phyloP scores from a whole-genome alignment of 2,888 invertebrate species.

The Luffia ferchaultella region DNA sequence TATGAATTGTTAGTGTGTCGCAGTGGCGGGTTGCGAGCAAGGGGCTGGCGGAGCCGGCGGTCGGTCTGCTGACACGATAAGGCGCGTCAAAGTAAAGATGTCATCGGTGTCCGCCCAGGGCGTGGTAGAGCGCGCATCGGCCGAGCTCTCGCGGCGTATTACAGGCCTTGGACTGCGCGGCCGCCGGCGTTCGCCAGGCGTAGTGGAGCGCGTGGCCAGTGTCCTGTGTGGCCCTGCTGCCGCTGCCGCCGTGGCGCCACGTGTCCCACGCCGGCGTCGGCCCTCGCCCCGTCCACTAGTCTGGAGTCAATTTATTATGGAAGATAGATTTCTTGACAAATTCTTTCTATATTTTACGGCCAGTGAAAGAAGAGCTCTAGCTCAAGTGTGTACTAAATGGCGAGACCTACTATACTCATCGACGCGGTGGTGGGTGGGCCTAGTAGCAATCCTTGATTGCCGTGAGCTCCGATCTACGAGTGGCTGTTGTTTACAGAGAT shows the following conservation, averaged over 20 bases:
- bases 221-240: conserved; percentile 80
- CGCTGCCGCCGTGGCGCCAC: conserved; percentile 35
- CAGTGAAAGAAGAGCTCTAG: conserved; percentile 79
- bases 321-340: conserved; percentile 83
- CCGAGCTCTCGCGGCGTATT: conserved; percentile 88
- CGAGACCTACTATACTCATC: conserved; percentile 87
- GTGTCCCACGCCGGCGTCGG: conserved; percentile 40
- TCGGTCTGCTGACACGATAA: conserved; percentile 50
- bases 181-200: conserved; percentile 67
- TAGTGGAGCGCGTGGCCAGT: conserved; percentile 88
- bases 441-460: conserved; percentile 87
- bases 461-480: conserved; percentile 76
- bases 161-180: conserved; percentile 81
- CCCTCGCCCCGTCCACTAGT: conserved; percentile 67
- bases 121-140: conserved; percentile 91
- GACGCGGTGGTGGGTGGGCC: conserved; percentile 87
- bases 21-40: conserved; percentile 59
- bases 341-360: conserved; percentile 87
- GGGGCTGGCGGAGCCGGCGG: conserved; percentile 38
- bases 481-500: conserved; percentile 58
- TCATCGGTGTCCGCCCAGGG: conserved; percentile 89
- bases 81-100: conserved; percentile 68
- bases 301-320: conserved; percentile 80
- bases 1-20: conserved; percentile 19
- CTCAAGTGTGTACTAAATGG: conserved; percentile 89